Base-by-base conservation (phyloP, 23 tunicate genomes). In the Oikopleura vanhoeffeni region DNA sequence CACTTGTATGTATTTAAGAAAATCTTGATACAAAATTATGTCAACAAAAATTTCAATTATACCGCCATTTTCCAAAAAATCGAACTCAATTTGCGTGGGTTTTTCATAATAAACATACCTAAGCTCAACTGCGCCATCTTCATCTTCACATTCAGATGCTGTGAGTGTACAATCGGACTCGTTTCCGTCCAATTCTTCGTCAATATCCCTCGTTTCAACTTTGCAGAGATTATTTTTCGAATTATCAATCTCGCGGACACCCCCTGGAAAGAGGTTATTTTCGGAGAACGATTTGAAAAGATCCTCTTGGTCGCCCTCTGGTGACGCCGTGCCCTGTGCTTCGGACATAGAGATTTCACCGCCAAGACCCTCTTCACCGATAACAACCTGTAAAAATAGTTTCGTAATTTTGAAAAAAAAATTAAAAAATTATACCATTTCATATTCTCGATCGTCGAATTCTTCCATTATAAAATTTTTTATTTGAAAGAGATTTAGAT, bases 141-240 rank as follows among this genome's bases (percentile, higher is more conserved):
- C 79, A 30, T 71, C 79, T 71, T 71, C 79, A 38, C 79, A 71
- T 71, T 71, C 79, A 33, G 79, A 71, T 2, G 79, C 79, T 71
- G 79, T 71, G 36, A 71, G 38, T 18, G 79, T 71, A 38, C 32
- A 33, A 2, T 3, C 2, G 4, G 79, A 71, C 4, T 71, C 79
- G 38, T 71, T 71, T 18, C 79, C 79, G 38, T 71, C 79, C 27
- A 13, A 3, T 18, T 71, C 79, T 2, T 32, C 79, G 36, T 2
- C 3, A 32, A 18, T 33, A 13, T 13, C 24, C 64, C 13, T 49
- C 64, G 64, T 13, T 38, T 71, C 79, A 71, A 2, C 2, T 71
- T 71, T 71, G 13, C 24, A 13, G 64, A 49, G 2, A 33, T 18
- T 38, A 2, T 71, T 30, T 71, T 30, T 71, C 79, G 79, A 30